Base-by-base conservation (phyloP, 2,888 invertebrate species). In the Dynastes maya region DNA sequence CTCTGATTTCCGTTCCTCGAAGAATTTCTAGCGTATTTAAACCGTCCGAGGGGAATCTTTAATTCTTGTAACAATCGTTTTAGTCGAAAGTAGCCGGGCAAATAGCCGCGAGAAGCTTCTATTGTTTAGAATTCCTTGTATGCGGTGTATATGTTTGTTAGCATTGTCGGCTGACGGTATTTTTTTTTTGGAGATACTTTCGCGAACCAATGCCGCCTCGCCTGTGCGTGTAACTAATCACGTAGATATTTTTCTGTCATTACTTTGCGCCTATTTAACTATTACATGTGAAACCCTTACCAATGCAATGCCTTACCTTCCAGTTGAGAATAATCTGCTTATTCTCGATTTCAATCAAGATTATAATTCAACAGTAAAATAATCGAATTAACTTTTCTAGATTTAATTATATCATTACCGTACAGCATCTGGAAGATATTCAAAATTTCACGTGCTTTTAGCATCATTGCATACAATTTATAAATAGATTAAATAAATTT, bases 201-300 rank as follows among this genome's bases (percentile, higher is more conserved):
- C 55, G 55, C 55, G 16, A 58, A 58, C 32, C 32, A 53, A 32
- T n/a, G 11, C 32, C 53, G 11, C 32, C 53, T 53, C 32, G 53
- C 16, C 29, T 11, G 32, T 32, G 70, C 70, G 70, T 70, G 70
- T 8, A 53, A 32, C n/a, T 70, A 29, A 70, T 53, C 70, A 70
- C 70, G 70, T 70, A 70, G n/a, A 22, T 58, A 22, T 58, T 58
- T 58, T 32, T 53, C 53, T 53, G 32, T 70, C 27, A 13, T n/a
- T 2, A 53, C n/a, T 67, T 22, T 55, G 3, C 32, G n/a, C 16
- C 70, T 2, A 27, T 70, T 29, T 11, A 6, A n/a, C 37, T 55
- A 13, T 51, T 70, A 37, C n/a, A 32, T 49, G 45, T 51, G 32
- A 27, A 53, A 55, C 55, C 53, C 70, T 32, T 53, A 53, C 55